Evolutionary conservation across 2,797 vertebrate species (phyloP).

Genomic region (Mareca penelope): DNA sequence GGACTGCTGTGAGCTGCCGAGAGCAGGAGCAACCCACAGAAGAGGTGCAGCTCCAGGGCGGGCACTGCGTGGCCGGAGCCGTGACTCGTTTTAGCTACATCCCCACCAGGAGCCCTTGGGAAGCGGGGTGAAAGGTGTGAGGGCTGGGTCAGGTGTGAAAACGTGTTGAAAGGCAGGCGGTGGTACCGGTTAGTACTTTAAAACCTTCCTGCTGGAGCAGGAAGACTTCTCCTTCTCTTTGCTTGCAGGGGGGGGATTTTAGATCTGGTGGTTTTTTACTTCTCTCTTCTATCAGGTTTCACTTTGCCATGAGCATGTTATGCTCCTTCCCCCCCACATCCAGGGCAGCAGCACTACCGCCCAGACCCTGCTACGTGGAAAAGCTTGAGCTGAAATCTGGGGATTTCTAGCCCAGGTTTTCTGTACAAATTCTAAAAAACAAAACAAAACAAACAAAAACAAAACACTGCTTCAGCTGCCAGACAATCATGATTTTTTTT

Average conservation of each 20-base stretch:
- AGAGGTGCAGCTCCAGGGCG: neutral
- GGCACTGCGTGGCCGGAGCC: accelerated
- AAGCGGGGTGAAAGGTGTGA: neutral
- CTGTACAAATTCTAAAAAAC: neutral
- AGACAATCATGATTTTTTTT: no score
- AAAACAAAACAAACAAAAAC: no score
- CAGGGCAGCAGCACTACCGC: no score
- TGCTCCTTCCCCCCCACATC: neutral
- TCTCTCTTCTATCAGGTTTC: neutral
- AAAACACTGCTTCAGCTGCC: neutral
- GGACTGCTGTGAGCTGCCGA: accelerated
- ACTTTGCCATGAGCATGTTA: accelerated
- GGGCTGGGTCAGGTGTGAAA: neutral
- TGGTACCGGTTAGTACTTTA: no score
- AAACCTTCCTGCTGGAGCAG: neutral
- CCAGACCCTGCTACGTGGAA: accelerated
- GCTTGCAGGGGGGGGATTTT: accelerated
- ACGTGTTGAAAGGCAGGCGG: accelerated
- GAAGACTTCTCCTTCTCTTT: neutral
- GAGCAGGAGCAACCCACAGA: neutral
- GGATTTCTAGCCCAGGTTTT: neutral
- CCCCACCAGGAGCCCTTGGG: neutral
- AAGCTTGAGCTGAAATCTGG: accelerated
- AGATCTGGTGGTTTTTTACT: no score
- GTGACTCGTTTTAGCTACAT: neutral